A percentile compares a stretch with the other conserved stretches of the same genome.
These are phyloP conservation scores for Lochmaea capreae DNA, from an alignment of 2,888 invertebrate species.

Conservation along the genomic window DNA sequence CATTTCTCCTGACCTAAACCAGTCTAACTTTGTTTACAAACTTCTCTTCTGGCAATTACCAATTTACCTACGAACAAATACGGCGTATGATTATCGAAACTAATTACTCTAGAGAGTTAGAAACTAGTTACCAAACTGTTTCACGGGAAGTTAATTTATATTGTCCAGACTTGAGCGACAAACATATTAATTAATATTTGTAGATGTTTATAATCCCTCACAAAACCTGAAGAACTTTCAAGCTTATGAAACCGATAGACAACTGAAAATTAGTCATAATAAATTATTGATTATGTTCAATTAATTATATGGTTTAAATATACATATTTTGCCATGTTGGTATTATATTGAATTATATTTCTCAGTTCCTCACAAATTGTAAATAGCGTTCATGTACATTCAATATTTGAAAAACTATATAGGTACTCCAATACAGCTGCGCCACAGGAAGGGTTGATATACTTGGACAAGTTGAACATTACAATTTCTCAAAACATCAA, in stretches of 20 bases:
- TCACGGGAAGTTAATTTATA: background rate
- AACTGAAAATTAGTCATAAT: background rate
- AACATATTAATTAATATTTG: background rate
- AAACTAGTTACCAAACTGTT: background rate
- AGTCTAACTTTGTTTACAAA: background rate
- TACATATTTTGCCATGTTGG: too few relatives aligned
- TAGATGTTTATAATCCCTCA: background rate
- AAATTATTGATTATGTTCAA: too few relatives aligned
- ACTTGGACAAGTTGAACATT: too few relatives aligned
- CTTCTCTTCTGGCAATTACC: background rate
- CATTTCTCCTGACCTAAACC: background rate
- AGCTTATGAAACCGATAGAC: background rate
- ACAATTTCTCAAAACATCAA: too few relatives aligned
- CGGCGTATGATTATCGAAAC: background rate
- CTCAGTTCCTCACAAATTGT: too few relatives aligned
- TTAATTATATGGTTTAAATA: too few relatives aligned
- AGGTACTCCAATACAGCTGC: too few relatives aligned
- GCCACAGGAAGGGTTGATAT: too few relatives aligned
- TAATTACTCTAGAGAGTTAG: constrained; percentile 1
- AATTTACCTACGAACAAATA: background rate
- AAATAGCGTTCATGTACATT: too few relatives aligned
- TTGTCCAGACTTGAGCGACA: background rate
- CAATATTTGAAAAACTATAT: too few relatives aligned
- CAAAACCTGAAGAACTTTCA: background rate
- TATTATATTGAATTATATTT: too few relatives aligned